Evolutionary conservation across 1,140 invertebrate species (phyloP).

Genomic region (Ceratina calcarata): DNA sequence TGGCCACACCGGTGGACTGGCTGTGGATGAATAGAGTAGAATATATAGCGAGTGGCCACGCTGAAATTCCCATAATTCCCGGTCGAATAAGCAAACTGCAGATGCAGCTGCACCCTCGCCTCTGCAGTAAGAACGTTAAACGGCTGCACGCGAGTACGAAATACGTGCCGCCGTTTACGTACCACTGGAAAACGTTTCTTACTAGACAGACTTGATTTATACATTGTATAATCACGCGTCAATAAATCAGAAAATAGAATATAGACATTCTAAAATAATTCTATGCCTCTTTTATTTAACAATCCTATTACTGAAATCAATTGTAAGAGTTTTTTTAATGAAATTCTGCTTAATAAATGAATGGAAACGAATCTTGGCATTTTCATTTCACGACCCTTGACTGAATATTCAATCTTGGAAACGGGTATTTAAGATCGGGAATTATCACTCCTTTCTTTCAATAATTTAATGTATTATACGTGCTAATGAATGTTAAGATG

Average conservation of each 20-base stretch:
- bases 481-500: too few species aligned
- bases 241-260: slow-evolving; percentile 13
- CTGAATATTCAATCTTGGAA: too few species aligned
- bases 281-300: too few species aligned
- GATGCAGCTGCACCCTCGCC: neutral
- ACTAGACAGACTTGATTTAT: neutral
- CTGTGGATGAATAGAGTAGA: neutral
- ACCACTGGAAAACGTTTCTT: neutral
- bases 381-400: too few species aligned
- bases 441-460: too few species aligned
- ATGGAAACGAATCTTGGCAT: too few species aligned
- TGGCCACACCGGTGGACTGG: neutral
- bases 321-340: too few species aligned
- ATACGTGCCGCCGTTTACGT: neutral
- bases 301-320: too few species aligned
- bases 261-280: too few species aligned
- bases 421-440: too few species aligned
- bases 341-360: too few species aligned
- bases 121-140: slow-evolving; percentile 28
- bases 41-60: neutral
- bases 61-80: slow-evolving; percentile 34
- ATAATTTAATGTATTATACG: too few species aligned
- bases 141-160: slow-evolving; percentile 14
- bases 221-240: slow-evolving; percentile 13
- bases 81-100: slow-evolving; percentile 16